Percentiles rank a stretch among this genome's conserved stretches.
phyloP scores from a whole-genome alignment of 2,888 invertebrate species.

The Drosophila rubida region DNA sequence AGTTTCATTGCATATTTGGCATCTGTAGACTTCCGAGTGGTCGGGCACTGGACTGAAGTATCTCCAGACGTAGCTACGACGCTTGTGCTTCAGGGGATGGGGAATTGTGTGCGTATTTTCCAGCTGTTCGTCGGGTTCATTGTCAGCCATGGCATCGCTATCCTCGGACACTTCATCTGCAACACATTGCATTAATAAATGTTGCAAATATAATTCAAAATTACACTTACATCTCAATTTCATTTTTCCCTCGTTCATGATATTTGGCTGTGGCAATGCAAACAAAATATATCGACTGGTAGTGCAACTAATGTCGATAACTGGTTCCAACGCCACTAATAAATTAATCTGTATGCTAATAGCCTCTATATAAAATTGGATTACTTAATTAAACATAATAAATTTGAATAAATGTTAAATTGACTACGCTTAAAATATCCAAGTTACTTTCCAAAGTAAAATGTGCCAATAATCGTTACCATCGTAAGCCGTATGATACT shows the following conservation, averaged over 20 bases:
- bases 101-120: constrained; percentile 44
- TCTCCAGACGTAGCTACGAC: constrained; percentile 71
- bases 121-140: constrained; percentile 29
- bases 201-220: constrained; percentile 12
- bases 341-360: neutral
- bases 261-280: constrained; percentile 4
- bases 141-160: constrained; percentile 34
- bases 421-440: neutral
- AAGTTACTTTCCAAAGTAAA: neutral
- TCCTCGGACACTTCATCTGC: constrained; percentile 38
- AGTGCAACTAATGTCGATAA: constrained; percentile 29
- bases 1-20: constrained; percentile 67
- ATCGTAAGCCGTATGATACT: neutral
- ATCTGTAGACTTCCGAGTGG: constrained; percentile 55
- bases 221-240: constrained; percentile 28
- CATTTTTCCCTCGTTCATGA: constrained; percentile 39
- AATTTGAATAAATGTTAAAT: neutral
- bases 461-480: neutral
- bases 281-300: constrained; percentile 27
- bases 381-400: neutral
- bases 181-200: neutral
- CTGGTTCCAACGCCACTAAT: constrained; percentile 4
- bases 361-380: neutral
- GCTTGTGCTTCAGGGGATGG: constrained; percentile 15
- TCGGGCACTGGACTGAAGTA: constrained; percentile 64